Evolutionary conservation across 2,888 invertebrate genomes (phyloP).

Genomic region (Chorisops tibialis): DNA sequence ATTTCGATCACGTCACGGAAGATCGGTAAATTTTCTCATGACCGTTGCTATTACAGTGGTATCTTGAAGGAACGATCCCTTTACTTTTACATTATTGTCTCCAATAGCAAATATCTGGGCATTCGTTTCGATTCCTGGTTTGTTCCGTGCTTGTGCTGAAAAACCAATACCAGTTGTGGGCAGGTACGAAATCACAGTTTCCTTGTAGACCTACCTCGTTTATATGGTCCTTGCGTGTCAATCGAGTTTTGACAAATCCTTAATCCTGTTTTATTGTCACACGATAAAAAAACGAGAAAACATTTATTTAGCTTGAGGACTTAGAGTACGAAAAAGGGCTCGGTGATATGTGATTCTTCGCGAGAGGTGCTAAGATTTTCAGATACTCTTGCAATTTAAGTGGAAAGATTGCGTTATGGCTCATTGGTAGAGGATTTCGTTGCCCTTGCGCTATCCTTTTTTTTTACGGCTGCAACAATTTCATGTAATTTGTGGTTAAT

Average conservation of each 20-base stretch:
- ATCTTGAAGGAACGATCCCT: conserved; percentile 7
- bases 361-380: neutral
- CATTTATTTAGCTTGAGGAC: conserved; percentile 20
- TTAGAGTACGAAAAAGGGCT: conserved; percentile 12
- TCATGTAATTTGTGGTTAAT: conserved; percentile 25
- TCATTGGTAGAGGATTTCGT: conserved; percentile 12
- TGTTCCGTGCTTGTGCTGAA: too few relatives aligned
- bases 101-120: conserved; percentile 15
- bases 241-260: conserved; percentile 23
- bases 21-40: conserved; percentile 20
- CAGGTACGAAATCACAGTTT: too few relatives aligned
- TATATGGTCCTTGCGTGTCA: neutral
- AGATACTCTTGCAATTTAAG: conserved; percentile 13
- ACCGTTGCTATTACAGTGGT: neutral
- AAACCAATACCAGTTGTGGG: too few relatives aligned
- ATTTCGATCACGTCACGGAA: conserved; percentile 15
- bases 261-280: conserved; percentile 19
- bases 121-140: too few relatives aligned
- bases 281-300: conserved; percentile 22
- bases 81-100: conserved; percentile 16
- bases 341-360: neutral
- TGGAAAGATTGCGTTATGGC: conserved; percentile 14
- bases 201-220: neutral
- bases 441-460: too few relatives aligned
- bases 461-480: conserved; percentile 13